These are phyloP conservation scores for Catharus ustulatus DNA, from an alignment of 2,797 vertebrate genomes.

Conservation along the genomic window DNA sequence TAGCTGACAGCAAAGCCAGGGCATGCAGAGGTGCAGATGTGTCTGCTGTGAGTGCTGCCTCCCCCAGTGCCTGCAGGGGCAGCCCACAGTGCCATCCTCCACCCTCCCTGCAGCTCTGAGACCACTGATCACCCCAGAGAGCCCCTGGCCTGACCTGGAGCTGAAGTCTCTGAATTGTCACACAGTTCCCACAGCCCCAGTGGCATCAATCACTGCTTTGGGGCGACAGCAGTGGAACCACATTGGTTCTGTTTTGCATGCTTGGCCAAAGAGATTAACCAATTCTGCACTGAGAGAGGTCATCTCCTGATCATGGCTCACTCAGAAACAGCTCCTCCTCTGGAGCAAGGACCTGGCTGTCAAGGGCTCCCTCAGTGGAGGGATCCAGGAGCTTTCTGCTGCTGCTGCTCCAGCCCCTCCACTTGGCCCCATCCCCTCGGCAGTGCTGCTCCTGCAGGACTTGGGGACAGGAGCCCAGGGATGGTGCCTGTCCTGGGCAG, in stretches of 20 bases:
- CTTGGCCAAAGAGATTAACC: neutral
- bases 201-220: neutral
- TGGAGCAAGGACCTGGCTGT: neutral
- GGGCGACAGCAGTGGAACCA: neutral
- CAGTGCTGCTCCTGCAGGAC: neutral
- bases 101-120: neutral
- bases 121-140: neutral
- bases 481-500: neutral
- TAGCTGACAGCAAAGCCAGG: neutral
- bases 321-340: neutral
- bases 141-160: neutral
- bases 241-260: neutral
- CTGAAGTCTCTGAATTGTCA: neutral
- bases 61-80: neutral
- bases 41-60: neutral
- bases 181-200: neutral
- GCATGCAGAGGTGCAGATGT: neutral
- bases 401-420: neutral
- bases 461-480: neutral
- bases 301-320: neutral
- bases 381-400: neutral
- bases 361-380: accelerated
- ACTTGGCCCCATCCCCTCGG: accelerated
- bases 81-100: neutral
- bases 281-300: neutral